Evolutionary conservation across 2,888 invertebrate genomes (phyloP), one percentile per base, ranked within the genome.

Genomic region (Drosophila subquinaria): DNA sequence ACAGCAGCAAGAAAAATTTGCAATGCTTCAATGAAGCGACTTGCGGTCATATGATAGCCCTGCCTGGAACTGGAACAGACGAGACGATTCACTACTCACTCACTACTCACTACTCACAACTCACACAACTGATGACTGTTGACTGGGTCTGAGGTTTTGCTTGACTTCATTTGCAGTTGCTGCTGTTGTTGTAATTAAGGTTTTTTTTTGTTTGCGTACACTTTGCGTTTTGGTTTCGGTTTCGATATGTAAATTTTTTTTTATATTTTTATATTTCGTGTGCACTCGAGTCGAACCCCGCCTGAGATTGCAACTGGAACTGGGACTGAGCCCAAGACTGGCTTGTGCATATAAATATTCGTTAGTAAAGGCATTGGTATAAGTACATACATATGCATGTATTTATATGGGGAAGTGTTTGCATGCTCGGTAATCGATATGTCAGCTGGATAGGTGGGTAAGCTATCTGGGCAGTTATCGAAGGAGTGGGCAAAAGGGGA

Each of bases 31-130:
- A 86, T 86, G 83, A 76, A 69, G 65, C 68, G 56, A 64, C 64
- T 76, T 76, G 74, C 70, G 86, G 83, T 82, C 86, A 83, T 86
- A 76, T 72, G 83, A 83, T 83, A 86, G 86, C 83, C 70, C 67
- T 74, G 79, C 70, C 48, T 71, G 67, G 57, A 67, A 79, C 80
- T 79, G 68, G 69, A 60, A 69, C 69, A 73, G 48, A 51, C 73
- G 81, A 73, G 53, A 51, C 73, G 83, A 77, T 67, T 67, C 73
- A 76, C 60, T 69, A 69, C 50, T 66, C 50, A 27, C 36, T 48
- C 48, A 23, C 20, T 47, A 55, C 55, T 55, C 42, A 56, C 55
- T 62, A 62, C 57, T 79, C 53, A 40, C 53, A 15, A 35, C 43
- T 73, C 53, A 57, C 48, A 57, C 62, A 67, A 67, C 67, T 84